These are phyloP conservation scores for Sisor rabdophorus DNA, from an alignment of 2,113 vertebrate species.

Conservation along the genomic window DNA sequence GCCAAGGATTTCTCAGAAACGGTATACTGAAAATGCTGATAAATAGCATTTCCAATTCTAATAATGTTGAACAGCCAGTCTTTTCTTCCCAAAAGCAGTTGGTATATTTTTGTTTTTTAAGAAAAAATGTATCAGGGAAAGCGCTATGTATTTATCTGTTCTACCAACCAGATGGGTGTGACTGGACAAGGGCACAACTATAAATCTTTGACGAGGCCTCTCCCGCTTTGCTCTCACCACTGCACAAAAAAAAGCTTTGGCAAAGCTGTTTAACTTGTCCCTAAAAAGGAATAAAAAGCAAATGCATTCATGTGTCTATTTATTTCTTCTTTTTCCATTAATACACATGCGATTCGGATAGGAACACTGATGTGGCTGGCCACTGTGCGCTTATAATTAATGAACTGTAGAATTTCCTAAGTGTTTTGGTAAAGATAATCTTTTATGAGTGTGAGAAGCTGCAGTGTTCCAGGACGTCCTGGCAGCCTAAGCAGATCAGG, in stretches of 20 bases:
- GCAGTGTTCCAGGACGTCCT: slow-evolving; percentile 32
- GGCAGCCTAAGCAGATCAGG: slow-evolving; percentile 27
- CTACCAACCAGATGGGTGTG: slow-evolving; percentile 40
- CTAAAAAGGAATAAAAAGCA: slow-evolving; percentile 14
- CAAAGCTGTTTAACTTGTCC: slow-evolving; percentile 24
- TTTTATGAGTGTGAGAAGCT: slow-evolving; percentile 45
- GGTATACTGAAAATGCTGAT: background rate
- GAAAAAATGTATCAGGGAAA: slow-evolving; percentile 27
- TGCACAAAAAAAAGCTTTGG: slow-evolving; percentile 27
- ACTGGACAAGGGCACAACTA: slow-evolving; percentile 26
- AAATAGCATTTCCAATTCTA: slow-evolving; percentile 36
- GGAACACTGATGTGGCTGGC: slow-evolving; percentile 27
- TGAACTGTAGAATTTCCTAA: slow-evolving; percentile 35
- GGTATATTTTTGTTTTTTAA: slow-evolving; percentile 22
- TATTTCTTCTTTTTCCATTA: slow-evolving; percentile 46
- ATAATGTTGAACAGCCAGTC: slow-evolving; percentile 18
- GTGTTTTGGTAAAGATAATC: slow-evolving; percentile 49
- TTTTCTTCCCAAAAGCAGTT: slow-evolving; percentile 19
- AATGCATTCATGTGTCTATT: slow-evolving; percentile 31
- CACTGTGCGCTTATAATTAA: slow-evolving; percentile 38
- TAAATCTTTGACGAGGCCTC: slow-evolving; percentile 46
- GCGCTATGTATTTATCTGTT: slow-evolving; percentile 39
- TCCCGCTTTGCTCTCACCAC: slow-evolving; percentile 31
- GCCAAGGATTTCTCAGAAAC: background rate
- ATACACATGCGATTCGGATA: slow-evolving; percentile 31